Base-by-base conservation (phyloP, 2,888 invertebrate genomes). In the Thyatira batis region DNA sequence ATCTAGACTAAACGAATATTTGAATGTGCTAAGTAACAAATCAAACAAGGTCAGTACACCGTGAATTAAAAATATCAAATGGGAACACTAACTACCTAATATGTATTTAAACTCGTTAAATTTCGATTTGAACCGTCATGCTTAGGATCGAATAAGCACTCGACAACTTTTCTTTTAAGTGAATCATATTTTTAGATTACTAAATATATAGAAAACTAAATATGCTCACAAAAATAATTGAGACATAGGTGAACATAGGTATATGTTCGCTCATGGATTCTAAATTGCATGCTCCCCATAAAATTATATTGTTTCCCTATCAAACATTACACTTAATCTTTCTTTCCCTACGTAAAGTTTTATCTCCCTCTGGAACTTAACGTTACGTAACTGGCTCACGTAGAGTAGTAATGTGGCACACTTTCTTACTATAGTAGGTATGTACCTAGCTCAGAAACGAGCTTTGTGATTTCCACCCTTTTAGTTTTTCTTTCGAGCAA, bases 1-100 rank as follows among this genome's bases (percentile, higher is more conserved):
- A 48, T 45, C 23, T 52, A 25, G 28, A 48, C 50, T 64, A 50
- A 62, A 61, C 55, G 56, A 63, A 67, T 69, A 63, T 67, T 67
- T 65, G 56, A 49, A 50, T 57, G 53, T 49, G 45, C 48, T 53
- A 17, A 44, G 44, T 50, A 43, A 20, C 20, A 10, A 27, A 44
- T 43, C 21, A 11, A 39, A 39, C 17, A 17, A 39, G 33, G 11
- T 3, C 33, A 39, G 39, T 8, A 17, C 17, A 39, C 17, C 8
- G 8, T 1, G 13, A 4, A 33, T 30, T 30, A 30, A 30, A n/a
- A 30, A 30, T 30, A 30, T 11, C n/a, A 30, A 30, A 30, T 30
- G 30, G n/a, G n/a, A 30, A 3, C 11, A 2, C n/a, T 3, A 11
- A 30, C n/a, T n/a, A n/a, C n/a, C n/a, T n/a, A n/a, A n/a, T n/a